These are phyloP conservation scores for Potorous gilbertii DNA, from an alignment of 2,797 vertebrate genomes.

Conservation along the genomic window DNA sequence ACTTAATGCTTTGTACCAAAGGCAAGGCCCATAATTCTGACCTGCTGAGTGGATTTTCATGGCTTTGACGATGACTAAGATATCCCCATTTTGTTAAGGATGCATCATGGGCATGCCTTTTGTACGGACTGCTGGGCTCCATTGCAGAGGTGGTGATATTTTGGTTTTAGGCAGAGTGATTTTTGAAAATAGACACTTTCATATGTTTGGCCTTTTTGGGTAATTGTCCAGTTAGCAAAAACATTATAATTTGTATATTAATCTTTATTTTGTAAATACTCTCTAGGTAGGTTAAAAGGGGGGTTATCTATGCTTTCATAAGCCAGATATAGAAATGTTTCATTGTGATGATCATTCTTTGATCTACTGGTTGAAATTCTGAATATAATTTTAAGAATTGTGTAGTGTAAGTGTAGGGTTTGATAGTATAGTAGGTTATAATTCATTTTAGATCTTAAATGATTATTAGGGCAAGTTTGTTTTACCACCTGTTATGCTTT, in stretches of 20 bases:
- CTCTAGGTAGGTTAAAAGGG: neutral
- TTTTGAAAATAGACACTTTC: neutral
- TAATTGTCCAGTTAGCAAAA: neutral
- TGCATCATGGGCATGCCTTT: rapidly evolving
- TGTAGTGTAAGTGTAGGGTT: neutral
- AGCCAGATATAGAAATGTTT: neutral
- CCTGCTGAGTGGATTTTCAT: neutral
- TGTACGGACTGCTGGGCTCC: neutral
- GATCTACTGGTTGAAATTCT: neutral
- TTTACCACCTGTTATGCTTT: conserved; percentile 58
- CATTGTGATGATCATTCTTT: neutral
- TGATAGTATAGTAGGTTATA: neutral
- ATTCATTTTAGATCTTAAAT: neutral
- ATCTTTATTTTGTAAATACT: neutral
- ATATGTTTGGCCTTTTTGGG: neutral
- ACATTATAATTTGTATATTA: neutral
- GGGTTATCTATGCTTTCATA: neutral
- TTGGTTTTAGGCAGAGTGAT: neutral
- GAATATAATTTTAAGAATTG: neutral
- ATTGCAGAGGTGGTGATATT: neutral
- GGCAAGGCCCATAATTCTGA: neutral
- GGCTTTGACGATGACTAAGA: neutral
- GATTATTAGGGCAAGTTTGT: neutral
- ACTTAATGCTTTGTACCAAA: neutral
- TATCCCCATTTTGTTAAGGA: neutral